Conservation (phyloP, 2,797 vertebrate species). For the Sebastes baramenuke region DNA sequence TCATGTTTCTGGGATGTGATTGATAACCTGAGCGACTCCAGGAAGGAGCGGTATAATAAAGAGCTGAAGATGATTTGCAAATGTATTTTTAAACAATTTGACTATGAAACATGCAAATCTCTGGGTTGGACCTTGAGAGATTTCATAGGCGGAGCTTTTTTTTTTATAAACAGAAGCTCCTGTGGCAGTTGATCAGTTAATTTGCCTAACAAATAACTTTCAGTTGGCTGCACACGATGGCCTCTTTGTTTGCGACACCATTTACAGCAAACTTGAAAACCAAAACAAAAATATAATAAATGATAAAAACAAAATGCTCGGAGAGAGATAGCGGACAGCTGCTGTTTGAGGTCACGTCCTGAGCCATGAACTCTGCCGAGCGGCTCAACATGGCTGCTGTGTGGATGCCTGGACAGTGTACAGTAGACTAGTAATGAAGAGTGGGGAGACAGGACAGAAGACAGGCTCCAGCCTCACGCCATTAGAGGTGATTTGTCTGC, state of each 20-base stretch:
- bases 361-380: slow-evolving; percentile 51
- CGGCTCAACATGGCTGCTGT: slow-evolving; percentile 30
- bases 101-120: slow-evolving; percentile 73
- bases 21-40: slow-evolving; percentile 6
- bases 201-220: slow-evolving; percentile 78
- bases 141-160: slow-evolving; percentile 34
- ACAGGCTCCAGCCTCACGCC: slow-evolving; percentile 73
- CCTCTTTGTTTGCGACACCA: slow-evolving; percentile 38
- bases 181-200: slow-evolving; percentile 70
- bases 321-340: slow-evolving; percentile 36
- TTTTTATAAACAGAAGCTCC: slow-evolving; percentile 55
- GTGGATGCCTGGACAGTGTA: slow-evolving; percentile 78
- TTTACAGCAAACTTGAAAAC: slow-evolving; percentile 6
- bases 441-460: slow-evolving; percentile 65
- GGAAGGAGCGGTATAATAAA: slow-evolving; percentile 21
- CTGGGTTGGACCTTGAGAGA: slow-evolving; percentile 30
- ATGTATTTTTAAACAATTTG: slow-evolving; percentile 63
- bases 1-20: slow-evolving; percentile 4
- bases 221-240: slow-evolving; percentile 21
- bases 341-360: slow-evolving; percentile 59
- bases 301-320: slow-evolving; percentile 13
- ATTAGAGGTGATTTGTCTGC: slow-evolving; percentile 81
- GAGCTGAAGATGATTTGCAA: slow-evolving; percentile 61
- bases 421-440: slow-evolving; percentile 66
- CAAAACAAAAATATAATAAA: slow-evolving; percentile 4